Conservation (phyloP, 2,113 vertebrate genomes). For the Sebastes fasciatus region DNA sequence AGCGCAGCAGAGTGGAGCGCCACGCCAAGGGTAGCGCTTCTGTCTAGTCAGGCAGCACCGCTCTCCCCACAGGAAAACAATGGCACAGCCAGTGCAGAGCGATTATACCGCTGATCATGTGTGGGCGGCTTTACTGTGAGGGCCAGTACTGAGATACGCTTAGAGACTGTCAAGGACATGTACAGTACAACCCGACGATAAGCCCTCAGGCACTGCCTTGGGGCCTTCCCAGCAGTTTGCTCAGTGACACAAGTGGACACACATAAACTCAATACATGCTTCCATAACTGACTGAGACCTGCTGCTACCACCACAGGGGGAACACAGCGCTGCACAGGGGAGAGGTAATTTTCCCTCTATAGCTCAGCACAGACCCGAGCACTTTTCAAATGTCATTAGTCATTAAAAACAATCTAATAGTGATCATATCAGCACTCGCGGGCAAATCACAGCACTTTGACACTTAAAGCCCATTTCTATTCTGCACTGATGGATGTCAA, state of each 20-base stretch:
- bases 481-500: slow-evolving; percentile 53
- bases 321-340: slow-evolving; percentile 16
- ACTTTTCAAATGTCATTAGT: slow-evolving; percentile 72
- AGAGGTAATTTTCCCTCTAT: slow-evolving; percentile 54
- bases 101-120: no score
- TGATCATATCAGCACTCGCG: slow-evolving; percentile 56
- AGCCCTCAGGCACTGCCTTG: slow-evolving; percentile 55
- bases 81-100: no score
- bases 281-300: slow-evolving; percentile 33
- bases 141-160: no score
- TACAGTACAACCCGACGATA: slow-evolving; percentile 3
- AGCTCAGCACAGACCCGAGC: slow-evolving; percentile 50
- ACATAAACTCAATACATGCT: slow-evolving; percentile 19
- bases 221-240: slow-evolving; percentile 30
- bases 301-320: slow-evolving; percentile 61
- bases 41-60: no score
- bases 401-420: slow-evolving; percentile 69
- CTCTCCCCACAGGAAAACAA: no score
- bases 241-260: slow-evolving; percentile 51
- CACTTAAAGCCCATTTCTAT: slow-evolving; percentile 56
- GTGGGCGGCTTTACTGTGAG: no score
- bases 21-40: no score
- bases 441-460: slow-evolving; percentile 67
- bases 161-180: not conserved
- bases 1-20: no score